Base-by-base conservation (phyloP, 2,113 vertebrate genomes). In the Passer domesticus region DNA sequence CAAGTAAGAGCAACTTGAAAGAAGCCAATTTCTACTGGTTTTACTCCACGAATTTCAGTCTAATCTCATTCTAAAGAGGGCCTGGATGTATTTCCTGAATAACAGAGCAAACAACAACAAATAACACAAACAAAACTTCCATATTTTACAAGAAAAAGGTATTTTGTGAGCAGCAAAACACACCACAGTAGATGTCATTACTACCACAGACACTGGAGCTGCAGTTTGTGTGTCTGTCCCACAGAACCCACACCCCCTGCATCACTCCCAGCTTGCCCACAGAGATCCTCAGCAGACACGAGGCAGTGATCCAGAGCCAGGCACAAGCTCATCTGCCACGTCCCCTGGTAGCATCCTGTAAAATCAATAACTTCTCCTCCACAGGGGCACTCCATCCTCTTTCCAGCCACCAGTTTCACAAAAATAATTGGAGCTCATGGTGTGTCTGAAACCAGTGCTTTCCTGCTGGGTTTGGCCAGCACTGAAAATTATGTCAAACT, bases 191-290 rank as follows among this genome's bases (percentile, higher is more conserved):
- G 35, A 21, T 50, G 30, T 9, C 58, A 73, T 2, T 30, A 25
- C 33, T 23, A 16, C 7, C 47, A 63, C 11, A 35, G 41, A 14
- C 60, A 21, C 37, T 6, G 0, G 1, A 82, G 56, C 31, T 73
- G 58, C 50, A 20, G 27, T 17, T 30, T 27, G 8, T 3, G 1
- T 2, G 0, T 37, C 30, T 35, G 27, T n/a, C 56, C 56, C 56
- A 35, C 6, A 35, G 56, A 58, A 39, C 21, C 18, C 1, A 0
- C 18, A 35, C 11, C 4, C 35, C 33, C 28, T 4, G 0, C 59
- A 15, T 11, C 4, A 1, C 18, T 53, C 73, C 52, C 56, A 47
- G n/a, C 31, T 14, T 44, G 37, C 30, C n/a, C 10, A n/a, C 2
- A 3, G 25, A 30, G 33, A 67, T 18, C 28, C 15, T 46, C 64